Percentiles rank a stretch among this genome's conserved stretches.
Conservation (phyloP, 2,797 vertebrate genomes). For the Cetoscarus ocellatus region DNA sequence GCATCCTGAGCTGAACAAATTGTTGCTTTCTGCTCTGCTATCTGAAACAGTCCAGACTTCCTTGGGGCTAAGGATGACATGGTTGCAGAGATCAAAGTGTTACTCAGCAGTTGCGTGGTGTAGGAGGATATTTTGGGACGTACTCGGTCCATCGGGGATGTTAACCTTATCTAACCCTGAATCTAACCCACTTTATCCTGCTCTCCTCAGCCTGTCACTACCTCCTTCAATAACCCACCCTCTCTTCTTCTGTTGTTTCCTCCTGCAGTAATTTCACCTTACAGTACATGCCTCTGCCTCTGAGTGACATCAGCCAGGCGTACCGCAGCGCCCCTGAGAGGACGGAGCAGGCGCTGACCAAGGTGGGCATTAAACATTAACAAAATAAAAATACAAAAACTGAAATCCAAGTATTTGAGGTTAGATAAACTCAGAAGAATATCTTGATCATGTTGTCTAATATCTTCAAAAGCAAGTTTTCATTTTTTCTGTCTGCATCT, state of each 20-base stretch:
- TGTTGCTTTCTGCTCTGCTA: slow-evolving; percentile 60
- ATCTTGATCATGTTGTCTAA: not conserved
- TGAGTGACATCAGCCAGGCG: slow-evolving; percentile 92
- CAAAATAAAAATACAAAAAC: not conserved
- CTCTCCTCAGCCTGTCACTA: slow-evolving; percentile 24
- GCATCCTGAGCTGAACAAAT: slow-evolving; percentile 47
- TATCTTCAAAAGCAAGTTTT: not conserved
- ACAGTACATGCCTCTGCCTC: slow-evolving; percentile 93
- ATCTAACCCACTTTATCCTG: slow-evolving; percentile 53
- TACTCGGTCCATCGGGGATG: slow-evolving; percentile 55
- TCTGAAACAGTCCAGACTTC: slow-evolving; percentile 61
- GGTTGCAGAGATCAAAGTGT: slow-evolving; percentile 70
- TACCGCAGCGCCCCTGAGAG: slow-evolving; percentile 91
- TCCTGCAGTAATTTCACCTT: slow-evolving; percentile 91
- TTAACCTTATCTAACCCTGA: slow-evolving; percentile 59
- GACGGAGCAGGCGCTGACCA: slow-evolving; percentile 92
- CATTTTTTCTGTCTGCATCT: not conserved
- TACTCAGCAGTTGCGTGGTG: slow-evolving; percentile 43
- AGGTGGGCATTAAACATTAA: slow-evolving; percentile 78
- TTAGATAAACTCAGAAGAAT: not conserved
- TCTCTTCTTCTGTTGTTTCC: slow-evolving; percentile 33
- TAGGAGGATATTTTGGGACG: slow-evolving; percentile 62
- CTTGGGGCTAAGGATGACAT: slow-evolving; percentile 62
- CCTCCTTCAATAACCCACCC: slow-evolving; percentile 44
- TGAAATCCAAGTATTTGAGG: not conserved